These are phyloP conservation scores for Corythucha ciliata DNA, from an alignment of 2,888 invertebrate species.

Conservation along the genomic window DNA sequence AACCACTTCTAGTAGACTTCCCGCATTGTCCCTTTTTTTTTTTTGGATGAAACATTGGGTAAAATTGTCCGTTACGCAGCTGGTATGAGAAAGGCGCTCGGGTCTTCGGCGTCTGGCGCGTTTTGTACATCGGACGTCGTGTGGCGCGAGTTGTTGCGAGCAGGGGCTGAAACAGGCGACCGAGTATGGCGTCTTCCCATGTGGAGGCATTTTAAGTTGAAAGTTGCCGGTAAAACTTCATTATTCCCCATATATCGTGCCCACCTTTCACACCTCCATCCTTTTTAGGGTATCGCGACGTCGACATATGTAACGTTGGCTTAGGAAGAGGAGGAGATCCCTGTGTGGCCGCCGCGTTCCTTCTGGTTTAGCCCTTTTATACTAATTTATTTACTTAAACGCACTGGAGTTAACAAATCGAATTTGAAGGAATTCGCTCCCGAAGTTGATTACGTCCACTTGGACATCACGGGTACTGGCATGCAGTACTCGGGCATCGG, in stretches of 20 bases:
- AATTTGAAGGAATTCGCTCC: constrained; percentile 26
- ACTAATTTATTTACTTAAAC: too few relatives aligned
- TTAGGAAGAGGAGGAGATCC: constrained; percentile 28
- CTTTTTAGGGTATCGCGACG: constrained; percentile 21
- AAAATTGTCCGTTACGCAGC: not conserved
- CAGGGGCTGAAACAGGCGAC: constrained; percentile 52
- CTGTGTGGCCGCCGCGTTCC: constrained; percentile 29
- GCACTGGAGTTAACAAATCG: too few relatives aligned
- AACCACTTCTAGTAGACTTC: constrained; percentile 49
- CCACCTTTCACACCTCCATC: too few relatives aligned
- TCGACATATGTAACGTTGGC: constrained; percentile 28
- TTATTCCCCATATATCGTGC: not conserved
- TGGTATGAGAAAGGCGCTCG: constrained; percentile 40
- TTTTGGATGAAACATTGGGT: not conserved
- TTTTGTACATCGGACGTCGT: constrained; percentile 48
- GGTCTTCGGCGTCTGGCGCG: constrained; percentile 49
- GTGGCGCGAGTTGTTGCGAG: constrained; percentile 47
- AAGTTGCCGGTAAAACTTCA: constrained; percentile 3
- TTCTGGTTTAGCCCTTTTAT: constrained; percentile 24
- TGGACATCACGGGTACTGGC: constrained; percentile 28
- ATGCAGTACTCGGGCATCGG: constrained; percentile 21
- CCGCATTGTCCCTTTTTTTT: not conserved
- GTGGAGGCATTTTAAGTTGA: constrained; percentile 25
- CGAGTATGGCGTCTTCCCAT: constrained; percentile 55
- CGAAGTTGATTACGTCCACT: constrained; percentile 25